These are phyloP conservation scores for Hoplodrina ambigua DNA, from an alignment of 2,888 invertebrate genomes.

Conservation along the genomic window DNA sequence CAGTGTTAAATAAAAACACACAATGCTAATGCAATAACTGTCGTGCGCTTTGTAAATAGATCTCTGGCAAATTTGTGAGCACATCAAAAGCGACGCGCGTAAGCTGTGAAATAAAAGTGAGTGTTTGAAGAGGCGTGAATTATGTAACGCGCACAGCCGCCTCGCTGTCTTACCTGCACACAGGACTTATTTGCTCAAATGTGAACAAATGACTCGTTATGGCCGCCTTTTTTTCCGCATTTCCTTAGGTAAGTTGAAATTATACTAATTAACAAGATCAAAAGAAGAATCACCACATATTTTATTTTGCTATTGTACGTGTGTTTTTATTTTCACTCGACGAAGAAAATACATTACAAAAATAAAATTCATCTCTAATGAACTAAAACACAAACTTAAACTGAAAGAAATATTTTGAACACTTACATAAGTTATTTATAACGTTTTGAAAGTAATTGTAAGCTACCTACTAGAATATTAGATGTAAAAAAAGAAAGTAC, in stretches of 20 bases:
- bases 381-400: no score
- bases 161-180: conserved; percentile 64
- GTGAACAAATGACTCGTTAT: conserved; percentile 69
- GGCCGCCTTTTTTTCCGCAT: conserved; percentile 64
- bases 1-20: conserved; percentile 47
- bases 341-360: background rate
- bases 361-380: background rate
- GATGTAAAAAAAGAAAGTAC: background rate
- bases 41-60: conserved; percentile 67
- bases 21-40: conserved; percentile 60
- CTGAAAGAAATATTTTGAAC: no score
- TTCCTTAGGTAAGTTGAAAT: conserved; percentile 64
- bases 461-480: background rate
- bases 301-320: background rate
- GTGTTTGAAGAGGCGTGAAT: conserved; percentile 74
- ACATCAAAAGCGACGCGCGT: conserved; percentile 71
- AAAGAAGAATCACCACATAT: conserved; percentile 21
- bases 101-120: conserved; percentile 75
- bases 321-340: background rate
- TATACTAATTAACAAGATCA: conserved; percentile 62
- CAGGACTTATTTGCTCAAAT: conserved; percentile 65
- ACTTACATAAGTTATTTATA: no score
- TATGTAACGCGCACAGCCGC: conserved; percentile 68
- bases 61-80: conserved; percentile 70
- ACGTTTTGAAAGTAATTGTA: no score